A percentile compares a stretch with the other conserved stretches of the same genome.
Evolutionary conservation across 2,888 invertebrate genomes (phyloP).

Genomic region (Volucella bombylans): DNA sequence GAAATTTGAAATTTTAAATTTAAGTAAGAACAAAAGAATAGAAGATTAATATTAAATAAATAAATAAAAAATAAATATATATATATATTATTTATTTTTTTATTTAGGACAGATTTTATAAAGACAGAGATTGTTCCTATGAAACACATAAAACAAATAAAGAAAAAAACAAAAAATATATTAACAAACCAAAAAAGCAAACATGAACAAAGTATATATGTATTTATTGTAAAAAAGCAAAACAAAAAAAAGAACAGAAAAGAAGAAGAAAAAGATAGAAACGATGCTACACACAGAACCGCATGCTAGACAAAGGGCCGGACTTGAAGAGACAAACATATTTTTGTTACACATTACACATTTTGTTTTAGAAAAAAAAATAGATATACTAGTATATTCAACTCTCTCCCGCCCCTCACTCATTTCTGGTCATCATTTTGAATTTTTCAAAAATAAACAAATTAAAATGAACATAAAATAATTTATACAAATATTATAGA

Average conservation of each 20-base stretch:
- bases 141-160: conserved; percentile 75
- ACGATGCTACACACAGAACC: conserved; percentile 48
- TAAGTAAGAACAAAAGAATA: conserved; percentile 30
- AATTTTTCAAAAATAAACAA: conserved; percentile 4
- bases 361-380: conserved; percentile 34
- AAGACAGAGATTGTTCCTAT: conserved; percentile 78
- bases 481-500: conserved; percentile 53
- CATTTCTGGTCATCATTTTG: not conserved
- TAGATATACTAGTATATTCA: conserved; percentile 20
- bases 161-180: conserved; percentile 77
- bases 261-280: conserved; percentile 1
- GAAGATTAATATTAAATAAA: conserved; percentile 34
- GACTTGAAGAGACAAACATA: conserved; percentile 63
- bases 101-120: conserved; percentile 77
- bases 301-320: conserved; percentile 37
- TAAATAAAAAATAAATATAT: conserved; percentile 55
- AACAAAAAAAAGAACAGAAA: too few species aligned
- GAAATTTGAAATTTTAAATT: conserved; percentile 70
- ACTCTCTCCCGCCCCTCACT: conserved; percentile 6
- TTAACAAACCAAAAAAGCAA: conserved; percentile 80
- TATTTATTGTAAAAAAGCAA: conserved; percentile 47
- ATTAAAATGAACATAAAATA: conserved; percentile 13
- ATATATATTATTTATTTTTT: conserved; percentile 76
- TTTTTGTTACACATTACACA: conserved; percentile 68
- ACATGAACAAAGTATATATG: conserved; percentile 49